These are phyloP conservation scores for Ardeotis arabs DNA, from an alignment of 2,113 vertebrate species.

Conservation along the genomic window DNA sequence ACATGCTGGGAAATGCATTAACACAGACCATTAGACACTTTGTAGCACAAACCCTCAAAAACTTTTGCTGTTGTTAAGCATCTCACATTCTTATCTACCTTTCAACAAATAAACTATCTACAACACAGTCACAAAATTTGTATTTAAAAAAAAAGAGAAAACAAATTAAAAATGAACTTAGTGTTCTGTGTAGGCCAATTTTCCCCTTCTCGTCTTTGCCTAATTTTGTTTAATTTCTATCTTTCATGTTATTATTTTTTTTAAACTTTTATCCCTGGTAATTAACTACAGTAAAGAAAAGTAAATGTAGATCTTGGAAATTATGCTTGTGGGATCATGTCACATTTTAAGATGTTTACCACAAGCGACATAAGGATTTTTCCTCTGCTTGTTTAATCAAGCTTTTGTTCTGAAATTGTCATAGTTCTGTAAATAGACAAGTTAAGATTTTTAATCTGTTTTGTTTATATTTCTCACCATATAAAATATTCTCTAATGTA, in stretches of 20 bases:
- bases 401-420: conserved; percentile 46
- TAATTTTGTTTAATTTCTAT: conserved; percentile 52
- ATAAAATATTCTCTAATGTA: not conserved
- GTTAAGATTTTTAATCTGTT: conserved; percentile 13
- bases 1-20: not conserved
- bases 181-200: not conserved
- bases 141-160: conserved; percentile 22
- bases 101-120: conserved; percentile 42
- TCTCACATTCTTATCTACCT: not conserved
- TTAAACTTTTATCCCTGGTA: conserved; percentile 61
- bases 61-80: not conserved
- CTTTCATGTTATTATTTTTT: conserved; percentile 43
- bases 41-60: not conserved
- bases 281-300: conserved; percentile 49
- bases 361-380: not conserved
- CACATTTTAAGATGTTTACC: conserved; percentile 22
- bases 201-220: conserved; percentile 23
- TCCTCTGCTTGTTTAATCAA: conserved; percentile 44
- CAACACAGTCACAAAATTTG: not conserved
- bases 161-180: conserved; percentile 13
- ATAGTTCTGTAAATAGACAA: conserved; percentile 5
- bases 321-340: not conserved
- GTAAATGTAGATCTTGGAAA: conserved; percentile 51
- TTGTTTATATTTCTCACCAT: not conserved
- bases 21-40: not conserved